Evolutionary conservation across 2,113 vertebrate species (phyloP), one percentile per base, ranked within the genome.

Genomic region (Neoarius graeffei): DNA sequence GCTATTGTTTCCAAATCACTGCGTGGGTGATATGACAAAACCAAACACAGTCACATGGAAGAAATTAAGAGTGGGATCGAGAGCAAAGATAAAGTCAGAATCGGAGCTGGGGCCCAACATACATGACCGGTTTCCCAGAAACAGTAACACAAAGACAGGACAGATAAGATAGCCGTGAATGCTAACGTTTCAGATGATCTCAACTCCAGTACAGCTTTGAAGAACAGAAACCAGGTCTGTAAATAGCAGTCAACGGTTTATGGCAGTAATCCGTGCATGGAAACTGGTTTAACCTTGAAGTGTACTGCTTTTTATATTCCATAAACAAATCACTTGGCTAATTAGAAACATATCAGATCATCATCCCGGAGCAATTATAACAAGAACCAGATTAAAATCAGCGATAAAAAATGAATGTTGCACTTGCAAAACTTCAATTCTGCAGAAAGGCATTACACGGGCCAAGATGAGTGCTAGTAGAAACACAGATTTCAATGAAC

Each of bases 31-130:
- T 56, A 83, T 62, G 77, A 81, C 64, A n/a, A 87, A 60, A 83
- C 62, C 66, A 87, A 87, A 83, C 79, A 87, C 54, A 35, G 81
- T 52, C 86, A 87, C 57, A 87, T 74, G 86, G 86, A 83, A 86
- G 71, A 57, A 60, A 87, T 87, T 82, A 73, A 56, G 56, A 89
- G 88, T 89, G 60, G 20, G 30, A 67, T 57, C 50, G 60, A 79
- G 27, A 67, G 59, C 19, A 50, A 19, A 87, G 71, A 69, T 79
- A 82, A 77, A 71, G 83, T 62, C 64, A 81, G 57, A 42, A 54
- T 81, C 20, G 48, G 76, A 60, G 57, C 73, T 27, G 76, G 54
- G 83, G 56, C 23, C 66, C n/a, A 35, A 59, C 66, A 54, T 14
- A 52, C 66, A 74, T 35, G 35, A 85, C 23, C 11, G 7, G 23